Evolutionary conservation across 2,113 vertebrate species (phyloP).

Genomic region (Porphyrio hochstetteri): DNA sequence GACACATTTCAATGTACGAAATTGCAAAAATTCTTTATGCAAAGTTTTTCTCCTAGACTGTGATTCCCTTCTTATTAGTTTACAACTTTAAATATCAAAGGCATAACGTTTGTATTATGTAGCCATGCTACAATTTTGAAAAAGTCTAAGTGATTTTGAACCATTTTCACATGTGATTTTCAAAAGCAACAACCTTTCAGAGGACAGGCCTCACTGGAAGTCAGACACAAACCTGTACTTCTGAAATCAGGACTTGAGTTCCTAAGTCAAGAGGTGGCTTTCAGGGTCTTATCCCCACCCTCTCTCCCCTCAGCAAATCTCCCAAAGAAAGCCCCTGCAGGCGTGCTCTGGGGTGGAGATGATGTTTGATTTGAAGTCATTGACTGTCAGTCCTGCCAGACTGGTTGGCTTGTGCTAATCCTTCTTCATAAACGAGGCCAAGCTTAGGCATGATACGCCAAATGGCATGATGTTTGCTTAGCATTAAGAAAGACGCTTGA

Average conservation of each 20-base stretch:
- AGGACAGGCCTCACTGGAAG: neutral
- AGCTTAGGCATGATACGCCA: neutral
- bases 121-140: neutral
- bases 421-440: neutral
- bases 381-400: constrained; percentile 23
- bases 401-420: constrained; percentile 16
- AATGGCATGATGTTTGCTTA: neutral
- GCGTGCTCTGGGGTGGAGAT: neutral
- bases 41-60: neutral
- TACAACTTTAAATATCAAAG: neutral
- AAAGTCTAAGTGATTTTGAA: neutral
- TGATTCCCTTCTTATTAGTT: neutral
- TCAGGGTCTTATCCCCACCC: neutral
- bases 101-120: neutral
- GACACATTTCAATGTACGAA: neutral
- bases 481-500: neutral
- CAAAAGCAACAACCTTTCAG: neutral
- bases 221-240: neutral
- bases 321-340: neutral
- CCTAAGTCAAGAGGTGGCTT: neutral
- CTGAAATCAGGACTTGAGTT: neutral
- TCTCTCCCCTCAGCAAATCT: neutral
- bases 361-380: neutral
- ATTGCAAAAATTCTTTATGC: neutral
- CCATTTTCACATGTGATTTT: neutral